These are phyloP conservation scores for Gnathonemus longibarbis DNA, from an alignment of 2,113 vertebrate genomes.

Conservation along the genomic window DNA sequence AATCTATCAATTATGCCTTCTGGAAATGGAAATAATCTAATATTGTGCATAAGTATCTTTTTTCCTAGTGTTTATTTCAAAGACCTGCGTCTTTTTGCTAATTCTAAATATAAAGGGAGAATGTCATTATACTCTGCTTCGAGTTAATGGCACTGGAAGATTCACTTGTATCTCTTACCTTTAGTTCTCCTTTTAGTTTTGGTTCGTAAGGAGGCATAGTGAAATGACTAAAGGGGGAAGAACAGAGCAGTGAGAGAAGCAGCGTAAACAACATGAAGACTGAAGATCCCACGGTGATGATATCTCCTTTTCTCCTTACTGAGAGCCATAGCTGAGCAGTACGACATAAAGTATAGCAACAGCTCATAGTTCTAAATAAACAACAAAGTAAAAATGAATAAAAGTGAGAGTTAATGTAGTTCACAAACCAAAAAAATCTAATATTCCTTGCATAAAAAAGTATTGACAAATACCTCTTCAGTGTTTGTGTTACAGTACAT, in stretches of 20 bases:
- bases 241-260: not conserved
- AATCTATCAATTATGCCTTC: not conserved
- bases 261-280: not conserved
- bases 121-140: not conserved
- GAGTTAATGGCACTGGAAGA: not conserved
- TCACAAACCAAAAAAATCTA: not conserved
- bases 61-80: not conserved
- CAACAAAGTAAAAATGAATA: not conserved
- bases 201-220: conserved; percentile 69
- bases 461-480: not conserved
- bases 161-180: conserved; percentile 47
- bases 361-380: not conserved
- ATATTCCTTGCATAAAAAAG: not conserved
- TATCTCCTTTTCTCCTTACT: not conserved
- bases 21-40: not conserved
- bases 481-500: not conserved
- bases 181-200: conserved; percentile 72
- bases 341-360: not conserved
- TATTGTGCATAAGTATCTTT: not conserved
- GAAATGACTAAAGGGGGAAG: conserved; percentile 60
- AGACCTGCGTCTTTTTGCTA: not conserved
- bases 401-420: not conserved
- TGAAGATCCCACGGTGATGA: not conserved
- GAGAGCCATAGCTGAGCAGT: not conserved
- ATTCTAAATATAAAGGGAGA: not conserved